These are phyloP conservation scores for Allacma fusca DNA, from an alignment of 2,888 invertebrate genomes.

Conservation along the genomic window DNA sequence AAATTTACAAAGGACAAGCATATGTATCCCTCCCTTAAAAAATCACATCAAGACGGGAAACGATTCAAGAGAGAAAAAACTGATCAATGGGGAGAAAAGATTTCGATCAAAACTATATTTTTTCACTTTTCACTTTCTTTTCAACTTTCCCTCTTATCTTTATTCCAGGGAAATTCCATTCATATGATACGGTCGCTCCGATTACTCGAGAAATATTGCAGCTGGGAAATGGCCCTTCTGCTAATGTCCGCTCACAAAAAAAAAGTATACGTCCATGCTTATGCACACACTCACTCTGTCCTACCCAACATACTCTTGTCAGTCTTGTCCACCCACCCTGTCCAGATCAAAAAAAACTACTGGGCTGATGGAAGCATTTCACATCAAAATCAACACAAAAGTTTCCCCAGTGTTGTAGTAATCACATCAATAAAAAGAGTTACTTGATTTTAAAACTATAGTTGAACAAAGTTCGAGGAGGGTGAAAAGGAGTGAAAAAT, in stretches of 20 bases:
- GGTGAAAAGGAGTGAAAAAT: background rate
- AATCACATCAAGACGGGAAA: background rate
- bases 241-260: background rate
- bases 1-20: conserved; percentile 17
- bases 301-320: too few relatives aligned
- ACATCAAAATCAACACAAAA: conserved; percentile 11
- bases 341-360: background rate
- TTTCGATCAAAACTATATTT: conserved; percentile 20
- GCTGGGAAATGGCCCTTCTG: background rate
- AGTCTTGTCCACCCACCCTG: background rate
- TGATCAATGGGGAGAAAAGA: background rate
- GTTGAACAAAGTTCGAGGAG: background rate
- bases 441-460: conserved; percentile 17
- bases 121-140: background rate
- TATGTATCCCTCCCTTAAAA: background rate
- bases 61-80: background rate
- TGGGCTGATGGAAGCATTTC: background rate
- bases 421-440: conserved; percentile 25
- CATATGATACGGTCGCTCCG: background rate
- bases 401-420: background rate
- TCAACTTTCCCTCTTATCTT: conserved; percentile 15
- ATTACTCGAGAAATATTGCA: conserved; percentile 13
- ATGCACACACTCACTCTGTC: too few relatives aligned
- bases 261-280: background rate
- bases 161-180: background rate